Evolutionary conservation across 2,113 vertebrate species (phyloP).

Genomic region (Tamias sibiricus): DNA sequence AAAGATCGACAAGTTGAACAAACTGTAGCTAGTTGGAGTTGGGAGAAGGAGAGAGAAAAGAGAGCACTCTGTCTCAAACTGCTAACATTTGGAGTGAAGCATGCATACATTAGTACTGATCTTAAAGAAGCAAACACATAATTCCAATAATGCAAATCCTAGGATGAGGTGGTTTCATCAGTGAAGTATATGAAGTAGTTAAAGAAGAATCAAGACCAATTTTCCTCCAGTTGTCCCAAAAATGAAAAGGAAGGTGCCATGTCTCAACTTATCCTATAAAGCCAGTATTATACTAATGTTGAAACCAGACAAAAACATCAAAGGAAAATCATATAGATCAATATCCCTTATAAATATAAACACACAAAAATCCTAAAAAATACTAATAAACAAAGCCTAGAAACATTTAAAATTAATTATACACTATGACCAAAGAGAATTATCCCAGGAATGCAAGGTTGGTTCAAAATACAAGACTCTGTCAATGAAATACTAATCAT

Average conservation of each 20-base stretch:
- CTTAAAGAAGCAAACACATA: neutral
- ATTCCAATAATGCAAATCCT: neutral
- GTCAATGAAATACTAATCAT: neutral
- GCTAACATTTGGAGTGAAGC: neutral
- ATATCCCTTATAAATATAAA: neutral
- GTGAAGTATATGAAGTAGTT: neutral
- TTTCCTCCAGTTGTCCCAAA: neutral
- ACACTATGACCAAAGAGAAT: neutral
- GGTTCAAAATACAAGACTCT: neutral
- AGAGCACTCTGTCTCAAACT: neutral
- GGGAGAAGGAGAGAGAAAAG: neutral
- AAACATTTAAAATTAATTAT: neutral
- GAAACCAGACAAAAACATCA: neutral
- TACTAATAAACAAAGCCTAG: neutral
- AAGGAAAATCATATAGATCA: neutral
- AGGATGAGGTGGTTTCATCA: neutral
- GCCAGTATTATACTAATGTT: neutral
- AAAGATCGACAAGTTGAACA: neutral
- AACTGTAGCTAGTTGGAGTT: neutral
- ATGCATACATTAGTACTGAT: neutral
- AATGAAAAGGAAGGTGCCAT: neutral
- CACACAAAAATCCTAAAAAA: neutral
- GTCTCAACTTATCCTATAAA: neutral
- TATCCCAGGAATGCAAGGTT: neutral
- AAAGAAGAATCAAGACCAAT: neutral